Evolutionary conservation across 2,113 vertebrate species (phyloP), one percentile per base, ranked within the genome.

Genomic region (Callocephalon fimbriatum): DNA sequence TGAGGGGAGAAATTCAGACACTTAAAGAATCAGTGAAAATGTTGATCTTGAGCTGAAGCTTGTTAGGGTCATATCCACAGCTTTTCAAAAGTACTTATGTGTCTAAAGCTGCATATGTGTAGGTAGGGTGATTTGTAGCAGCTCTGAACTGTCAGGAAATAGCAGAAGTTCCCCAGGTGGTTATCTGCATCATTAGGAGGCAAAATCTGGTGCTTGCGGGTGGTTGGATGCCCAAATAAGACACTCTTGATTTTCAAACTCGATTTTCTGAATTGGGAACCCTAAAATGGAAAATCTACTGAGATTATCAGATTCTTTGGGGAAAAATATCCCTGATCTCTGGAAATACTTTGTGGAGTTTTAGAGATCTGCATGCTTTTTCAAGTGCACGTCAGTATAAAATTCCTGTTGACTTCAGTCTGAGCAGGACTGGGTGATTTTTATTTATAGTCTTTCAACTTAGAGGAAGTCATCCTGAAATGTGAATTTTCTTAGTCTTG

Each of bases 11-110:
- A 91, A 91, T 71, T 71, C 32, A 78, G 44, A 83, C 54, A 67
- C 61, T 48, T 80, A 17, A 86, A 83, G 80, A 77, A 77, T 45
- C 47, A 66, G 72, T 84, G 38, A 67, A 70, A 73, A 35, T 74
- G 45, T 89, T 94, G 47, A 78, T 85, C 23, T 51, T 86, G 45
- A 88, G 40, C 21, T 85, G 56, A 54, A 91, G 38, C 37, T 89
- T 93, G 21, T 82, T 73, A 35, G 47, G 27, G 10, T 65, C 56
- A 53, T 65, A 72, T 38, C 45, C 25, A 58, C 31, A 91, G 48
- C 17, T 68, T 93, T 84, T 89, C 20, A n/a, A 48, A 89, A 70
- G 54, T 83, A 45, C 47, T 62, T 81, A 35, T 5, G 4, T 87
- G n/a, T 74, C 51, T 89, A 75, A 71, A 80, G 15, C 32, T 86